phyloP scores from a whole-genome alignment of 1,140 invertebrate genomes.

The Lordiphosa mommai region DNA sequence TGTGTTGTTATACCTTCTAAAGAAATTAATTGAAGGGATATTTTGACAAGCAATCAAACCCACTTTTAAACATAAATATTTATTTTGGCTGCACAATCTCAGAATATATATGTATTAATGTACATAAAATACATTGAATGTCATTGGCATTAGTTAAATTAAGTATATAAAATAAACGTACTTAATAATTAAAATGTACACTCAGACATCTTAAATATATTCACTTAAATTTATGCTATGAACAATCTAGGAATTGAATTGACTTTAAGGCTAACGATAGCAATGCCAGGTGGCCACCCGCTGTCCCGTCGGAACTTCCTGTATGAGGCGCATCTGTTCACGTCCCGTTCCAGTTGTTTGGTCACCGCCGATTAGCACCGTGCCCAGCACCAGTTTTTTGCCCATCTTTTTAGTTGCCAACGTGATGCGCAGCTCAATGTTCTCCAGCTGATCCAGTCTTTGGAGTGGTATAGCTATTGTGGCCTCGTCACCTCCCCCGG shows the following conservation, averaged over 20 bases:
- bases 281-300: slow-evolving; percentile 65
- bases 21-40: too few relatives aligned
- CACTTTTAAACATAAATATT: too few relatives aligned
- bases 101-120: too few relatives aligned
- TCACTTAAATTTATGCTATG: slow-evolving; percentile 19
- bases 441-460: slow-evolving; percentile 50
- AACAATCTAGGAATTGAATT: slow-evolving; percentile 4
- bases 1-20: too few relatives aligned
- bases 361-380: slow-evolving; percentile 44
- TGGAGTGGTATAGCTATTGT: slow-evolving; percentile 59
- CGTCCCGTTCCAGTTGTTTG: slow-evolving; percentile 35
- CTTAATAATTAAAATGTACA: too few relatives aligned
- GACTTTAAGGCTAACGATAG: slow-evolving; percentile 30
- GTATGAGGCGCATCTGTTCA: slow-evolving; percentile 49
- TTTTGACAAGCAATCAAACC: too few relatives aligned
- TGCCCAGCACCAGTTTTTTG: slow-evolving; percentile 81
- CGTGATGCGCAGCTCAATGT: slow-evolving; percentile 57
- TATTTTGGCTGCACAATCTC: too few relatives aligned
- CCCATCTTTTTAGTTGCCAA: slow-evolving; percentile 80
- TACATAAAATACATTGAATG: too few relatives aligned
- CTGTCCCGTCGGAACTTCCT: slow-evolving; percentile 48
- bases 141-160: too few relatives aligned
- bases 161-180: too few relatives aligned
- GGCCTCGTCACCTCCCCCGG: slow-evolving; percentile 77
- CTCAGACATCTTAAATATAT: too few relatives aligned